Conservation (phyloP, 1,140 invertebrate species). For the Batillaria attramentaria region DNA sequence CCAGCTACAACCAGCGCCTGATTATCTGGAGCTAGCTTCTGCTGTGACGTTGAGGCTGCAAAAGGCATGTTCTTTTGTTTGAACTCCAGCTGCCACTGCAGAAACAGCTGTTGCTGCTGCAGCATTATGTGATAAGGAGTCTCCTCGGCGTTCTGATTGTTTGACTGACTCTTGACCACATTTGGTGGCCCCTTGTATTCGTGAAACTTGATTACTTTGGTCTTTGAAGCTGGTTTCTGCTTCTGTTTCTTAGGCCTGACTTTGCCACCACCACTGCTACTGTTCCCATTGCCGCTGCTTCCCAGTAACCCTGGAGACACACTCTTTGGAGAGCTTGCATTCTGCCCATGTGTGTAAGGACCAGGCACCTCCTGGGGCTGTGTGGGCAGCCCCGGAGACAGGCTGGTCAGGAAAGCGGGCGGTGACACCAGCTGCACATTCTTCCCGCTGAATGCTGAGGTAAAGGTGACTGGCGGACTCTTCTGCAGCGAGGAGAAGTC, state of each 20-base stretch:
- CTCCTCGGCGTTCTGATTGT: slow-evolving; percentile 72
- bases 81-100: slow-evolving; percentile 89
- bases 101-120: slow-evolving; percentile 92
- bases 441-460: slow-evolving; percentile 18
- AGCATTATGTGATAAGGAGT: slow-evolving; percentile 93
- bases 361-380: not conserved
- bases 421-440: slow-evolving; percentile 15
- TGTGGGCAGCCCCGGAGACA: not conserved
- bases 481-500: slow-evolving; percentile 44
- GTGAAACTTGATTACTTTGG: slow-evolving; percentile 93
- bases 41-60: slow-evolving; percentile 23
- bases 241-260: slow-evolving; percentile 85
- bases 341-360: not conserved
- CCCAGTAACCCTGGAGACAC: no score
- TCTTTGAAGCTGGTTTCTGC: slow-evolving; percentile 85
- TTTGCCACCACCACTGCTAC: slow-evolving; percentile 52
- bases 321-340: not conserved
- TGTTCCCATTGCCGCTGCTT: slow-evolving; percentile 36
- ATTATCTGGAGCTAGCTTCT: slow-evolving; percentile 33
- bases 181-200: slow-evolving; percentile 98
- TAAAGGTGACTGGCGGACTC: slow-evolving; percentile 26
- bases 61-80: slow-evolving; percentile 77
- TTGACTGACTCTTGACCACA: slow-evolving; percentile 79
- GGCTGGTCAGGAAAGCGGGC: slow-evolving; percentile 1
- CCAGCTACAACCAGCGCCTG: slow-evolving; percentile 15